A percentile compares a stretch with the other conserved stretches of the same genome.
These are phyloP conservation scores for Creontiades dilutus DNA, from an alignment of 2,888 invertebrate species.

Conservation along the genomic window DNA sequence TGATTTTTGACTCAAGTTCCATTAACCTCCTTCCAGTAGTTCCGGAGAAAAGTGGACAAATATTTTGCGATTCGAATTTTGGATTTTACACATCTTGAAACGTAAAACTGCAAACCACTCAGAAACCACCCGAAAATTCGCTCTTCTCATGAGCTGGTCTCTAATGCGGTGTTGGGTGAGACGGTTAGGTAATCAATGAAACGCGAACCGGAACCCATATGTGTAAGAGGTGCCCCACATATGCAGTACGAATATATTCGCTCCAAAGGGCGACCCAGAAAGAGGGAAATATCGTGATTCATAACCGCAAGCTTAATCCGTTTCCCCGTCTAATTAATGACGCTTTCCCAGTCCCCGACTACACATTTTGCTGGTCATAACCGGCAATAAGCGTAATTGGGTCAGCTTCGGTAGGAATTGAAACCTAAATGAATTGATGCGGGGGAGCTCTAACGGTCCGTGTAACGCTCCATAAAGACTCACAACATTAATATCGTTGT, in stretches of 20 bases:
- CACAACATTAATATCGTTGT: not conserved
- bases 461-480: not conserved
- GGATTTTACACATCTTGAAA: no score
- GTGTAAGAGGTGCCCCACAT: no score
- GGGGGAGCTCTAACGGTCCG: not conserved
- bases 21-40: no score
- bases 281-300: not conserved
- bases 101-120: no score
- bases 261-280: not conserved
- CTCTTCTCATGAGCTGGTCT: no score
- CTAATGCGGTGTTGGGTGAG: no score
- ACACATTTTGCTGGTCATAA: not conserved
- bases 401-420: not conserved
- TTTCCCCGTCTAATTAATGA: not conserved
- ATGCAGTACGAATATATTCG: not conserved
- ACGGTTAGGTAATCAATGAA: no score
- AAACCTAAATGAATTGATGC: conserved; percentile 2
- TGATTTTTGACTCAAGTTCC: no score
- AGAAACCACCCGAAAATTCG: no score
- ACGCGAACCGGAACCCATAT: no score
- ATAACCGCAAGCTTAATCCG: not conserved
- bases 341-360: not conserved
- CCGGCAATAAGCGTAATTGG: conserved; percentile 15
- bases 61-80: no score
- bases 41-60: no score